Conservation (phyloP, 2,797 vertebrate genomes). For the Notolabrus celidotus region DNA sequence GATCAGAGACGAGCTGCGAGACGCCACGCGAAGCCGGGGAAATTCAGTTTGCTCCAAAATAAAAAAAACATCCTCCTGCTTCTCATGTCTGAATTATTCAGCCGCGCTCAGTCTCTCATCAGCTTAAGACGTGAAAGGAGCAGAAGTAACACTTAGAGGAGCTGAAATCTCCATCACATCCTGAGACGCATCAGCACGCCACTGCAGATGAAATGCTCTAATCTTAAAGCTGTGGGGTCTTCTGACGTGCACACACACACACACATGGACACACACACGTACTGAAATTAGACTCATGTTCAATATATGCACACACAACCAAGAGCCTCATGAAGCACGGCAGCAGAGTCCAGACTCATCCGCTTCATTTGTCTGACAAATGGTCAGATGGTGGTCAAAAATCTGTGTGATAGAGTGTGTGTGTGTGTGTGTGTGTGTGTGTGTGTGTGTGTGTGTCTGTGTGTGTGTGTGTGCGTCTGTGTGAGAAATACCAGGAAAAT, state of each 20-base stretch:
- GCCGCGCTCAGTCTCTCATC: slow-evolving; percentile 42
- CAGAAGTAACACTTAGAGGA: slow-evolving; percentile 46
- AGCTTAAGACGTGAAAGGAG: slow-evolving; percentile 48
- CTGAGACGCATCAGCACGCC: slow-evolving; percentile 31
- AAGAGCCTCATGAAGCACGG: slow-evolving; percentile 13
- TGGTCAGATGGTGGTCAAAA: slow-evolving; percentile 14
- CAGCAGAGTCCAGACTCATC: slow-evolving; percentile 38
- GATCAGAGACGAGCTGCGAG: slow-evolving; percentile 27
- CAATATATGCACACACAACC: not conserved
- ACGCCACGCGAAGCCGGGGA: slow-evolving; percentile 32
- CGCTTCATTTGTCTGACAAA: slow-evolving; percentile 37
- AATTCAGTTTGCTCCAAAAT: slow-evolving; percentile 43
- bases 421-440: slow-evolving; percentile 7
- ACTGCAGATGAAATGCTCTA: slow-evolving; percentile 41
- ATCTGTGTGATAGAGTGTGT: slow-evolving; percentile 5
- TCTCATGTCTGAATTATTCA: slow-evolving; percentile 67
- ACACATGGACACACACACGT: slow-evolving; percentile 5
- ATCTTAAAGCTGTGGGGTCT: slow-evolving; percentile 28
- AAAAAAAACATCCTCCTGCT: slow-evolving; percentile 40
- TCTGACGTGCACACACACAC: slow-evolving; percentile 2
- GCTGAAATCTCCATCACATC: slow-evolving; percentile 51
- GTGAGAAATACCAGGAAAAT: not conserved
- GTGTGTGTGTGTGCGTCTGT: not conserved
- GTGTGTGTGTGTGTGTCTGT: not conserved
- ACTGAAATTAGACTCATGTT: not conserved